Conservation (phyloP, 2,113 vertebrate species). For the Chamaetylas fuelleborni region DNA sequence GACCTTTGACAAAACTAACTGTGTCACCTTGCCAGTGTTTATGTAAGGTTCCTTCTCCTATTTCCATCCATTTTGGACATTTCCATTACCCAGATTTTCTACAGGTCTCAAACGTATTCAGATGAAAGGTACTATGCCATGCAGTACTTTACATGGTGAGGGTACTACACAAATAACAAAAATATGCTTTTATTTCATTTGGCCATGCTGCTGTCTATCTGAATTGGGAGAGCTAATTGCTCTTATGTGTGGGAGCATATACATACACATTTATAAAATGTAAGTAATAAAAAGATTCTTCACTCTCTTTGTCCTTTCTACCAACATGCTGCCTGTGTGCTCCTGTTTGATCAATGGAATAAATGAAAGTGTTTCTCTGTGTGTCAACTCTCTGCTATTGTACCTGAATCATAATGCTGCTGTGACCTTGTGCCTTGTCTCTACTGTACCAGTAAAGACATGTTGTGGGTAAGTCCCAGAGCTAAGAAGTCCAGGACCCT, state of each 20-base stretch:
- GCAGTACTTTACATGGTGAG: background rate
- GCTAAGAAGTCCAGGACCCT: background rate
- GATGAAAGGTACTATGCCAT: background rate
- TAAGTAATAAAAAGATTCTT: conserved; percentile 10
- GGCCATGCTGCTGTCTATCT: background rate
- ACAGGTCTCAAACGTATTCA: background rate
- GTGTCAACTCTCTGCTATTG: background rate
- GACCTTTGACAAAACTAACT: background rate
- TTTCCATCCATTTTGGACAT: background rate
- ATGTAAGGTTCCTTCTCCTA: background rate
- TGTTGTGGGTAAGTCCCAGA: background rate
- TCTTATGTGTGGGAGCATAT: background rate
- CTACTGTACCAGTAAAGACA: background rate
- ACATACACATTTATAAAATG: background rate
- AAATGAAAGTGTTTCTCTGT: background rate
- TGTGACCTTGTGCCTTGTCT: background rate
- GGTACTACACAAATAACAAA: background rate
- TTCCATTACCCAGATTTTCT: background rate
- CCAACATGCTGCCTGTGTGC: background rate
- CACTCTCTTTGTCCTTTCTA: background rate
- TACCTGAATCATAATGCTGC: background rate
- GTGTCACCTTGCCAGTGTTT: background rate
- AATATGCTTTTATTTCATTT: background rate
- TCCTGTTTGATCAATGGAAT: background rate
- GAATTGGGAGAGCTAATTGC: background rate